phyloP scores from a whole-genome alignment of 2,888 invertebrate species.

The Clanis bilineata region DNA sequence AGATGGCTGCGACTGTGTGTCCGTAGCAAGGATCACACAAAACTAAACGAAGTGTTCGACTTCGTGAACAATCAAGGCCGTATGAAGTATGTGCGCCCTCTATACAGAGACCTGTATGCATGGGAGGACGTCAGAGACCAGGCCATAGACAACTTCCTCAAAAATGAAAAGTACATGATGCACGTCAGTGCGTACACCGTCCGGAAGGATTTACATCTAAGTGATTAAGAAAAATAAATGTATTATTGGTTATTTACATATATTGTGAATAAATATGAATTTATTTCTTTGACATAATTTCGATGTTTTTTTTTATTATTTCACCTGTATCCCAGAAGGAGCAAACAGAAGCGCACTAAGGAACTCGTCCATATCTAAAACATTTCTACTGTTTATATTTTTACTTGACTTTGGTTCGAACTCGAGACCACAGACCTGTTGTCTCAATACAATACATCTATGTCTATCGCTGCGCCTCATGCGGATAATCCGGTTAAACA shows the following conservation, averaged over 20 bases:
- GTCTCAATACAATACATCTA: no score
- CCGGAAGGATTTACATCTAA: slow-evolving; percentile 88
- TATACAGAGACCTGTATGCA: slow-evolving; percentile 91
- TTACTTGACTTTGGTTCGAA: no score
- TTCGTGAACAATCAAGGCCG: slow-evolving; percentile 94
- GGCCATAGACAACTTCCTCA: slow-evolving; percentile 88
- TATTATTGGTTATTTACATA: slow-evolving; percentile 6
- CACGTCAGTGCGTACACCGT: slow-evolving; percentile 88
- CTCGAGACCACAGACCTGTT: no score
- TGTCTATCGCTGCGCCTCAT: no score
- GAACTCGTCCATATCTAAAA: no score
- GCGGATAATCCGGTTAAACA: no score
- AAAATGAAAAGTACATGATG: slow-evolving; percentile 91
- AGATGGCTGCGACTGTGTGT: slow-evolving; percentile 91
- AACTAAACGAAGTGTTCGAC: slow-evolving; percentile 85
- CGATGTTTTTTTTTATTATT: neutral
- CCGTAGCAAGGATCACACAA: slow-evolving; percentile 86
- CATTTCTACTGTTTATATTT: no score
- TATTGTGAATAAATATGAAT: slow-evolving; percentile 1
- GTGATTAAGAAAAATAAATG: slow-evolving; percentile 30
- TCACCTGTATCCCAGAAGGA: no score
- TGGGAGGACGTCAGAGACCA: slow-evolving; percentile 88
- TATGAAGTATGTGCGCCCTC: slow-evolving; percentile 94
- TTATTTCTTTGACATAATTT: neutral
- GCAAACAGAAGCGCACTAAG: no score